Evolutionary conservation across 2,888 invertebrate species (phyloP).

Genomic region (Liodrosophila aerea): DNA sequence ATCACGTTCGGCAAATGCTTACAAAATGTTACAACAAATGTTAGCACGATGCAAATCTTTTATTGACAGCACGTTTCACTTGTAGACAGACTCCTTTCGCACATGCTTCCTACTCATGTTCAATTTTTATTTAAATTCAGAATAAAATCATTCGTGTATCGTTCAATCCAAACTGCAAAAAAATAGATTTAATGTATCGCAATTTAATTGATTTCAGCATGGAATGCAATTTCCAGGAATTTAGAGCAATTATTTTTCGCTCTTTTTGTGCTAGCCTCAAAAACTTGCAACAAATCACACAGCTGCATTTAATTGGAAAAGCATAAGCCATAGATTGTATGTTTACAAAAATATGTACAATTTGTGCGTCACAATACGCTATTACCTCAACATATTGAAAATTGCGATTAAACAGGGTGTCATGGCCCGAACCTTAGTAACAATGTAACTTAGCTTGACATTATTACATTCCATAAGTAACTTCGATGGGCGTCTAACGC

Average conservation of each 20-base stretch:
- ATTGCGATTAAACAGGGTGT: no score
- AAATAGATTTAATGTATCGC: neutral
- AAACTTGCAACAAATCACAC: constrained; percentile 19
- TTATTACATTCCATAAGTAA: no score
- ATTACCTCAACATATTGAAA: no score
- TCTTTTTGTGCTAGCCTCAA: neutral
- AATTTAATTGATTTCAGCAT: constrained; percentile 49
- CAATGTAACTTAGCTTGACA: no score
- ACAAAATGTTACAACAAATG: constrained; percentile 66
- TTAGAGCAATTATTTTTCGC: constrained; percentile 12
- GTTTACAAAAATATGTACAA: neutral
- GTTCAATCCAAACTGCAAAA: neutral
- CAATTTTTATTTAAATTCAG: no score
- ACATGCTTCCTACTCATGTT: constrained; percentile 41
- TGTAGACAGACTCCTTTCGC: constrained; percentile 58
- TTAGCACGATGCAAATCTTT: constrained; percentile 70
- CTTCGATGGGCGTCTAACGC: no score
- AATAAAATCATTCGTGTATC: constrained; percentile 8
- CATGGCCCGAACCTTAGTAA: no score
- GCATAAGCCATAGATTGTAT: constrained; percentile 4
- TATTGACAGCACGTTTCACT: constrained; percentile 71
- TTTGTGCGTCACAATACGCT: neutral
- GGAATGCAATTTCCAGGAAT: constrained; percentile 27
- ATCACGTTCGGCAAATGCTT: constrained; percentile 76
- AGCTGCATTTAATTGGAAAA: constrained; percentile 52